A percentile compares a stretch with the other conserved stretches of the same genome.
These are phyloP conservation scores for Venusia cambrica DNA, from an alignment of 2,888 invertebrate genomes.

Conservation along the genomic window DNA sequence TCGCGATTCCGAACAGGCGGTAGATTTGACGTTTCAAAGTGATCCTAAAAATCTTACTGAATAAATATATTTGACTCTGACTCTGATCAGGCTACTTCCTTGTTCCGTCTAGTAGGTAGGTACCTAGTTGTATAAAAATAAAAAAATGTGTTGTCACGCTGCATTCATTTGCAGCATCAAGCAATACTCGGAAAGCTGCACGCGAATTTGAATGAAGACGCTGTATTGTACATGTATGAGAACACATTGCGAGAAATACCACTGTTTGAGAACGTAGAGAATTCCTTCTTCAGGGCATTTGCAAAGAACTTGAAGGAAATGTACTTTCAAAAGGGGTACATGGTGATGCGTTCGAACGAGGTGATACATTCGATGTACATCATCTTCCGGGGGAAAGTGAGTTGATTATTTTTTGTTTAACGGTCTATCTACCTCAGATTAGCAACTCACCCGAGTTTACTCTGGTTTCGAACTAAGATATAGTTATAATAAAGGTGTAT, in stretches of 20 bases:
- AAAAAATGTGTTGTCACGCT: too few relatives aligned
- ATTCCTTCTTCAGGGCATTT: slow-evolving; percentile 76
- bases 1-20: too few relatives aligned
- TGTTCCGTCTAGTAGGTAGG: too few relatives aligned
- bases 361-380: slow-evolving; percentile 67
- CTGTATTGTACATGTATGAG: slow-evolving; percentile 76
- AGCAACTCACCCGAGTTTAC: too few relatives aligned
- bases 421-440: too few relatives aligned
- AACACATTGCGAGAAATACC: slow-evolving; percentile 76
- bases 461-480: too few relatives aligned
- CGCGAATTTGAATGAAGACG: slow-evolving; percentile 77
- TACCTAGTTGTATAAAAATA: too few relatives aligned
- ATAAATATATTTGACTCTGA: too few relatives aligned
- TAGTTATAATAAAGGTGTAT: too few relatives aligned
- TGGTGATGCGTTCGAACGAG: slow-evolving; percentile 67
- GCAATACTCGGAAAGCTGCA: slow-evolving; percentile 72
- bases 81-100: too few relatives aligned
- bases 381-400: slow-evolving; percentile 72
- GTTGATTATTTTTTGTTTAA: slow-evolving; percentile 1
- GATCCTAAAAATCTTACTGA: too few relatives aligned
- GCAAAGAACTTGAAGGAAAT: slow-evolving; percentile 69
- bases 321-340: slow-evolving; percentile 71
- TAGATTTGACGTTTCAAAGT: too few relatives aligned
- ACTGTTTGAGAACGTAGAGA: slow-evolving; percentile 74
- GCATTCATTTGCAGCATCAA: slow-evolving; percentile 54